Conservation (phyloP, 2,113 vertebrate species). For the Nycticebus coucang region DNA sequence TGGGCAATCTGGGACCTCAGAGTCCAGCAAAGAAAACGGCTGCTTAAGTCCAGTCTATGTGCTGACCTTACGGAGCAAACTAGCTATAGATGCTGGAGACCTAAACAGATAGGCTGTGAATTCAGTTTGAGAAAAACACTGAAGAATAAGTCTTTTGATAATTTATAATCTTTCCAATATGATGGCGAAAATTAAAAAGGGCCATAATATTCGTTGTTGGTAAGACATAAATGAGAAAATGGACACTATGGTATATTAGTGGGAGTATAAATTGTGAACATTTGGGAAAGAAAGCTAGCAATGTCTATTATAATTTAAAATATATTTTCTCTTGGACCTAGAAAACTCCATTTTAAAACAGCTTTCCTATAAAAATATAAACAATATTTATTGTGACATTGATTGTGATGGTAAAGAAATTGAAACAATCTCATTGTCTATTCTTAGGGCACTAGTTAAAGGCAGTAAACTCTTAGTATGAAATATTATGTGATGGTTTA, state of each 20-base stretch:
- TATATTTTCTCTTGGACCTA: background rate
- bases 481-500: background rate
- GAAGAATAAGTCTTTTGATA: background rate
- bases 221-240: background rate
- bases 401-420: background rate
- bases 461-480: background rate
- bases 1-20: background rate
- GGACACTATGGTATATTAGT: background rate
- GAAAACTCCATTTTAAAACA: background rate
- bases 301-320: background rate
- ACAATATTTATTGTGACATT: background rate
- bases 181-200: background rate
- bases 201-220: background rate
- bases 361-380: slow-evolving; percentile 16
- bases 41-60: background rate
- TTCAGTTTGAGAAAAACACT: background rate
- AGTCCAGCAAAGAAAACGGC: background rate
- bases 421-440: background rate
- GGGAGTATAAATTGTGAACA: background rate
- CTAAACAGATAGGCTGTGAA: background rate
- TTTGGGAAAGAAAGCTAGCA: background rate
- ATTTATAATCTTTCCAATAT: background rate
- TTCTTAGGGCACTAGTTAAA: background rate
- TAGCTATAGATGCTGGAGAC: background rate
- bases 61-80: background rate